Base-by-base conservation (phyloP, 2,797 vertebrate species). In the Novumbra hubbsi region DNA sequence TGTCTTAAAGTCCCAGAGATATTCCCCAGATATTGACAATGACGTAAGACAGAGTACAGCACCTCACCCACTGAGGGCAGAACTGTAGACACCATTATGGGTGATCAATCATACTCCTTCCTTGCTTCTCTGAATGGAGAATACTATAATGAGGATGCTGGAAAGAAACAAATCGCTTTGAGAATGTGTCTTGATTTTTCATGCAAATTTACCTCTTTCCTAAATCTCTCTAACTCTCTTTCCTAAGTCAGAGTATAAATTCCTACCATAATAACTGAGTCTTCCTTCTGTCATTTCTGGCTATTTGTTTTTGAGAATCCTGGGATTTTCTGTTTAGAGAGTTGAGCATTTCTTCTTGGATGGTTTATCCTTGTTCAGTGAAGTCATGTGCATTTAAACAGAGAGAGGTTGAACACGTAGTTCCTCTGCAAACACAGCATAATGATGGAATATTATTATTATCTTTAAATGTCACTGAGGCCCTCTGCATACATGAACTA, bases 381-480 rank as follows among this genome's bases (percentile, higher is more conserved):
- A 76, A 79, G 63, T 79, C 80, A 83, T 74, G 65, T 19, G 30
- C 24, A 68, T 57, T 49, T 65, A 38, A 86, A 78, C 78, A 80
- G 77, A 78, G 80, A 50, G 71, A 68, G 80, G 78, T 70, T 79
- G 76, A 86, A 81, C 74, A 73, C 70, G n/a, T 24, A 24, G n/a
- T 70, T 73, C 49, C 76, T 81, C 66, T 76, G 76, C 76, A 84
- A 85, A 81, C 71, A 84, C 84, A 84, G 69, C 73, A 80, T 84
- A 83, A 83, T 76, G 80, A 81, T 57, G 68, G 66, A 70, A 74
- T 76, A 49, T 72, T 84, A 41, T 32, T 38, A 75, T 15, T n/a
- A n/a, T 60, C 69, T 17, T 75, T 76, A 79, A 73, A 66, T 73
- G 71, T 70, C 72, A 41, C 49, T 57, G 41, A 45, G 55, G 71